Base-by-base conservation (phyloP, 2,113 vertebrate genomes). In the Elephas maximus region DNA sequence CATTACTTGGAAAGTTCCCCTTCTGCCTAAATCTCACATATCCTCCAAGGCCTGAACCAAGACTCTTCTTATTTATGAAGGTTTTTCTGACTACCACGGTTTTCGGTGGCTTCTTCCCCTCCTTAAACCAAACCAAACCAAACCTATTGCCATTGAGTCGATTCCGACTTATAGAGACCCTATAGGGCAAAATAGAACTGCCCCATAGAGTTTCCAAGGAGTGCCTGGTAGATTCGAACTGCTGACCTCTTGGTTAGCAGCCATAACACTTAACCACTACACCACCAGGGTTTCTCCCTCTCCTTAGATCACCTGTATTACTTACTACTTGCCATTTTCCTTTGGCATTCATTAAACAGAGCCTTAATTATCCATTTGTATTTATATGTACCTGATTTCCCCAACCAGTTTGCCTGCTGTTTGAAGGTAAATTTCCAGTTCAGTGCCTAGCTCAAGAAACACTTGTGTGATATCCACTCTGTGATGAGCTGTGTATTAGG, bases 371-470 rank as follows among this genome's bases (percentile, higher is more conserved):
- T 41, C 51, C 11, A 11, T 79, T n/a, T 73, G 20, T 45, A 4
- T 79, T 74, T 88, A 65, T 88, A 65, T 63, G 30, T 44, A 77
- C 74, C 24, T 53, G 45, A 67, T 84, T 81, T 94, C 3, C 57
- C 30, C 10, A 78, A 62, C 6, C 94, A 18, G 28, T 74, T 88
- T 88, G 53, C 44, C 95, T 71, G 94, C 6, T 69, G 10, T 90
- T 84, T 80, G 28, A 95, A 74, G 44, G 1, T 71, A 91, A 91
- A 57, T 4, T 83, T 65, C 2, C 8, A 37, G n/a, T 87, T 79
- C 69, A 88, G 44, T 62, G 48, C 26, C 44, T 94, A 26, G 33
- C 20, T 94, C 30, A 87, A 87, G n/a, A 95, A 57, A 85, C 44
- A 88, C 44, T 71, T 44, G 51, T 81, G 67, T 97, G 37, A 51